Evolutionary conservation across 2,797 vertebrate genomes (phyloP).

Genomic region (Gallinago solitaria): DNA sequence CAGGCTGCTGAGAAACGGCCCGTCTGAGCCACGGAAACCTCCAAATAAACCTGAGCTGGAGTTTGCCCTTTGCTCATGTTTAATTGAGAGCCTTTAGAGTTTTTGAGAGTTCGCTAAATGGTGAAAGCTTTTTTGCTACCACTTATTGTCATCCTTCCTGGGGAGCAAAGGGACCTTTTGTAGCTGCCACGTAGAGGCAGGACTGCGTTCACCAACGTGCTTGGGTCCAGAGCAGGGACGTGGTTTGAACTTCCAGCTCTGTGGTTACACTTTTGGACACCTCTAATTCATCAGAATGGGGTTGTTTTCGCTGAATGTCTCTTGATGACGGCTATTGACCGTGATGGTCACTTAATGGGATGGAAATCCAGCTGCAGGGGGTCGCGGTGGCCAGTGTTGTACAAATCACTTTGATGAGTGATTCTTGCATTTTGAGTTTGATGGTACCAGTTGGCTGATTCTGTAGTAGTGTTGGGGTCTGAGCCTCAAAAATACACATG

Average conservation of each 20-base stretch:
- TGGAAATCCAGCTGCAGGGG: background rate
- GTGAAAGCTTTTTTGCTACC: background rate
- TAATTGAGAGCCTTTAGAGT: background rate
- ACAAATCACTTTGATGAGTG: background rate
- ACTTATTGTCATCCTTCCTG: background rate
- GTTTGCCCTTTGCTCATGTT: background rate
- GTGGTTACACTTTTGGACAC: background rate
- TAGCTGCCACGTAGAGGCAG: background rate
- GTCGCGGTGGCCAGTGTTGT: background rate
- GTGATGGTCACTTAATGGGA: background rate
- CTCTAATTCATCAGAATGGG: background rate
- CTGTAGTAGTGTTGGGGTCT: background rate
- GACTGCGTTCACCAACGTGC: fast-evolving
- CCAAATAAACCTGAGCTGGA: background rate
- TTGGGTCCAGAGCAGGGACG: fast-evolving
- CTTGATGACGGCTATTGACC: background rate
- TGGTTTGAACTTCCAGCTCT: background rate
- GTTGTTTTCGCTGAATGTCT: background rate
- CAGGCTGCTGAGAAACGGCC: background rate
- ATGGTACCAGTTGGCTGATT: background rate
- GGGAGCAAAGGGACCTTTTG: fast-evolving
- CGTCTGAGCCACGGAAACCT: background rate
- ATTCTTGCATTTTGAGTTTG: background rate
- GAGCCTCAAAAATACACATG: background rate
- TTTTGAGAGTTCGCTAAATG: background rate